These are phyloP conservation scores for Eumerus sabulonum DNA, from an alignment of 2,888 invertebrate species.

Conservation along the genomic window DNA sequence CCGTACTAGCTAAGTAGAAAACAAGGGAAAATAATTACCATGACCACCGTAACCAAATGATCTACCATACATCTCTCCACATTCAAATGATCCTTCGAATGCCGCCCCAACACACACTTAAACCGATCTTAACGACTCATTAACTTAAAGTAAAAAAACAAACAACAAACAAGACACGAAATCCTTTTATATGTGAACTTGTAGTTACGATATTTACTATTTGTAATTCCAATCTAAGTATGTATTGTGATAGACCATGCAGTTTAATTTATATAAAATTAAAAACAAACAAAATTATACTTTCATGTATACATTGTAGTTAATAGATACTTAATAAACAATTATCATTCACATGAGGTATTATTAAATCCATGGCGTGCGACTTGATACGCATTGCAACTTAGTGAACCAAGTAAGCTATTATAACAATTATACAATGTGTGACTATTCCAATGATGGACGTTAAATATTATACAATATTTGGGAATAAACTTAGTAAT, in stretches of 20 bases:
- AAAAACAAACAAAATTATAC: constrained; percentile 17
- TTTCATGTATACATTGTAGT: constrained; percentile 33
- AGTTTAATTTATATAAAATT: constrained; percentile 59
- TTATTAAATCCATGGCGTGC: constrained; percentile 34
- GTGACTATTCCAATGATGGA: constrained; percentile 53
- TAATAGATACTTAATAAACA: not conserved
- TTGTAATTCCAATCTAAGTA: constrained; percentile 61
- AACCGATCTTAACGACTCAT: too few species aligned
- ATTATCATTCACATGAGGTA: constrained; percentile 23
- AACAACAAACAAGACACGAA: constrained; percentile 33
- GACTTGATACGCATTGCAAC: constrained; percentile 22
- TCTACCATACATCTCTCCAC: too few species aligned
- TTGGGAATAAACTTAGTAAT: too few species aligned
- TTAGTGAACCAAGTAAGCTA: constrained; percentile 50
- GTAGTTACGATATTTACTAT: constrained; percentile 44
- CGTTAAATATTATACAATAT: constrained; percentile 56
- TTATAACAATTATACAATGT: constrained; percentile 49
- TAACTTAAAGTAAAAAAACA: not conserved
- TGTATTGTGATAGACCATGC: constrained; percentile 65
- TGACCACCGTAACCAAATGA: too few species aligned
- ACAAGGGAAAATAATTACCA: too few species aligned
- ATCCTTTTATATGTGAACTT: constrained; percentile 46
- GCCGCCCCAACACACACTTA: too few species aligned
- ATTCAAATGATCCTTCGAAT: too few species aligned
- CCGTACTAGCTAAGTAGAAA: too few species aligned